phyloP scores from a whole-genome alignment of 1,140 invertebrate species.

The Tetramorium simillimum region DNA sequence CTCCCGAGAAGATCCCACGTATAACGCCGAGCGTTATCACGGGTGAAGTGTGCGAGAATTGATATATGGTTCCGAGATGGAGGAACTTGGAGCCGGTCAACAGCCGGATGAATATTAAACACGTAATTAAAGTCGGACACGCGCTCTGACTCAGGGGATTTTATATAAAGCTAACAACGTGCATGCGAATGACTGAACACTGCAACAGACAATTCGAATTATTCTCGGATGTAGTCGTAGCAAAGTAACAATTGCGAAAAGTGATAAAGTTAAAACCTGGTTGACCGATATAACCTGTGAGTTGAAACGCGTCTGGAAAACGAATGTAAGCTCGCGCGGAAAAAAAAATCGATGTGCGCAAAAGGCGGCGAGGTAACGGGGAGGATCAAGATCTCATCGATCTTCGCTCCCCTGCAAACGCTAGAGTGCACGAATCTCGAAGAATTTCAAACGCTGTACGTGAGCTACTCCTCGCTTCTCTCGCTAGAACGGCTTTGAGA shows the following conservation, averaged over 20 bases:
- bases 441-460: background rate
- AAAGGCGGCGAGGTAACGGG: background rate
- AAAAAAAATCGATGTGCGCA: background rate
- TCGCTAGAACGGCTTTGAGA: background rate
- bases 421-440: constrained; percentile 8
- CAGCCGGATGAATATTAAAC: constrained; percentile 31
- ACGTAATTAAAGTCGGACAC: constrained; percentile 29
- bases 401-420: background rate
- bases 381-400: background rate
- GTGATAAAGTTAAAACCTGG: background rate
- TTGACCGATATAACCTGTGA: background rate
- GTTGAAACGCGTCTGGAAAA: background rate
- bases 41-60: constrained; percentile 1
- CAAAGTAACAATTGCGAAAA: background rate
- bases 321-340: background rate
- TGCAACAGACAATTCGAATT: constrained; percentile 10
- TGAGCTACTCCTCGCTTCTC: background rate
- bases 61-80: constrained; percentile 27
- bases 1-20: constrained; percentile 31
- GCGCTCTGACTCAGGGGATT: background rate
- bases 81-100: constrained; percentile 25
- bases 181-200: background rate
- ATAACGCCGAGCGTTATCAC: background rate
- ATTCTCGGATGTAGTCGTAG: background rate
- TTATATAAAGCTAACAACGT: background rate